Conservation (phyloP, 2,888 invertebrate species). For the Drosophila koepferae region DNA sequence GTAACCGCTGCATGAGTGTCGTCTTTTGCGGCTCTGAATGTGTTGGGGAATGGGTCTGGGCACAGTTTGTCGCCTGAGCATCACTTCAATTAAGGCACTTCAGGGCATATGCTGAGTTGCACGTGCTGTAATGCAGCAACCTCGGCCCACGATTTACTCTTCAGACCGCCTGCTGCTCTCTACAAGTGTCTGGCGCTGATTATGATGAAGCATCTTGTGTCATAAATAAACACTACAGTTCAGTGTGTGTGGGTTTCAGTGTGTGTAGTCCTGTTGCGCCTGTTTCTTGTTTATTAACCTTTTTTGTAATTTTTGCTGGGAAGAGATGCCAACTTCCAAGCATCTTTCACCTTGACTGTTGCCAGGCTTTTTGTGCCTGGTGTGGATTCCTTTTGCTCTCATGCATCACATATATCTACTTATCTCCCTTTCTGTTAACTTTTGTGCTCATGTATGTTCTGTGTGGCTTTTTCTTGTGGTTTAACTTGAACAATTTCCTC, state of each 20-base stretch:
- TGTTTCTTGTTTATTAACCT: conserved; percentile 74
- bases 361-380: conserved; percentile 12
- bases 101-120: conserved; percentile 50
- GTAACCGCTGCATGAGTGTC: conserved; percentile 16
- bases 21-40: conserved; percentile 20
- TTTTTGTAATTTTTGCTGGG: conserved; percentile 69
- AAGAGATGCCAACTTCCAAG: conserved; percentile 40
- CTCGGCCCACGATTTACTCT: conserved; percentile 31
- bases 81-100: conserved; percentile 74
- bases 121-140: conserved; percentile 55
- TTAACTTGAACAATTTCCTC: conserved; percentile 48
- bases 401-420: conserved; percentile 39
- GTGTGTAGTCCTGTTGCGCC: conserved; percentile 58
- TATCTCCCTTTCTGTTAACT: conserved; percentile 55
- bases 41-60: conserved; percentile 3
- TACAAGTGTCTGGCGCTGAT: conserved; percentile 80
- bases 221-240: conserved; percentile 81
- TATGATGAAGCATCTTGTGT: conserved; percentile 83
- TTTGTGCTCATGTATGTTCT: conserved; percentile 34
- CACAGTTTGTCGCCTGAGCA: conserved; percentile 55
- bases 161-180: conserved; percentile 38
- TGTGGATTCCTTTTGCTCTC: conserved; percentile 36
- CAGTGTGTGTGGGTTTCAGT: conserved; percentile 30
- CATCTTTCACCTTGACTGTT: conserved; percentile 38
- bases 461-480: conserved; percentile 60